These are phyloP conservation scores for Nasalis larvatus DNA, from an alignment of 2,113 vertebrate genomes.

Conservation along the genomic window DNA sequence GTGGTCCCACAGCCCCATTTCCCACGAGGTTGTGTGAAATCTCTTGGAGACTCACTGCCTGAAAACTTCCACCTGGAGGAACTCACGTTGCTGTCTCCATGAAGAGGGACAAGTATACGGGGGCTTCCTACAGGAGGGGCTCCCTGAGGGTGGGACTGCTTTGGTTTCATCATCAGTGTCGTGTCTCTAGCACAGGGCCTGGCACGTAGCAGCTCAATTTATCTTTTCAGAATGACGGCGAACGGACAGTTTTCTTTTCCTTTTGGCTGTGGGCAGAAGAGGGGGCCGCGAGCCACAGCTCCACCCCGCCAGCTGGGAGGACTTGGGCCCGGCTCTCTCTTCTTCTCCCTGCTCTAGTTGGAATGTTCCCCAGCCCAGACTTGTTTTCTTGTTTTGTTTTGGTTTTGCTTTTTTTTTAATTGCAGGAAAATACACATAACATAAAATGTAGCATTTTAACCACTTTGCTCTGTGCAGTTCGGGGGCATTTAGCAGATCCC, in stretches of 20 bases:
- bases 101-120: fast-evolving
- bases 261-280: fast-evolving
- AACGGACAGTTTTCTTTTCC: fast-evolving
- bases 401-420: neutral
- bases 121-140: fast-evolving
- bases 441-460: fast-evolving
- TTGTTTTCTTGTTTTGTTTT: neutral
- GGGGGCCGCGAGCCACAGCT: fast-evolving
- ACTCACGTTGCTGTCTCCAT: fast-evolving
- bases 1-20: fast-evolving
- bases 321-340: fast-evolving
- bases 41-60: neutral
- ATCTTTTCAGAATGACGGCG: fast-evolving
- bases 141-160: fast-evolving
- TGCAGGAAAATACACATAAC: no score
- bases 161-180: fast-evolving
- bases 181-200: fast-evolving
- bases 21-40: fast-evolving
- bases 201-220: fast-evolving
- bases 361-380: neutral
- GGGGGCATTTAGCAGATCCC: fast-evolving
- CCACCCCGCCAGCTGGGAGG: fast-evolving
- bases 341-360: fast-evolving
- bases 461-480: fast-evolving
- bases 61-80: fast-evolving